These are phyloP conservation scores for Cynopterus brachyotis DNA, from an alignment of 2,113 vertebrate species.

Conservation along the genomic window DNA sequence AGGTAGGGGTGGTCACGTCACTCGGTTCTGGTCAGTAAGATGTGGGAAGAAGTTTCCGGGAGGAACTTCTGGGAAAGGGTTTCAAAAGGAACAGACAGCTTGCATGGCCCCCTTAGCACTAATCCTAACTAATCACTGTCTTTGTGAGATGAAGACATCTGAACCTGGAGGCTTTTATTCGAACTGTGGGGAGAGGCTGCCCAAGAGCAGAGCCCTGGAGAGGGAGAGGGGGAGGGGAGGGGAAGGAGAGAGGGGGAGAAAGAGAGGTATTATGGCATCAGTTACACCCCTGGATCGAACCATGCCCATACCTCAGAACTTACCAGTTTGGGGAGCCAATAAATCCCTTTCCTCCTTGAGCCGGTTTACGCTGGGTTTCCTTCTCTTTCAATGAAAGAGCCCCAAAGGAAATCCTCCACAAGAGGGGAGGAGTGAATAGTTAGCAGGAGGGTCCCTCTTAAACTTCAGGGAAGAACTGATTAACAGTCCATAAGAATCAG, in stretches of 20 bases:
- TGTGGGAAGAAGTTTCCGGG: not conserved
- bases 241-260: not conserved
- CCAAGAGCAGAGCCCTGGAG: not conserved
- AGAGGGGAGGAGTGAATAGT: too few relatives aligned
- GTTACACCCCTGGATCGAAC: not conserved
- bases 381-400: not conserved
- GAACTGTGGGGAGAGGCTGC: not conserved
- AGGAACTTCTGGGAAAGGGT: not conserved
- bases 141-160: not conserved
- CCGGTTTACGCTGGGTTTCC: not conserved
- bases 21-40: not conserved
- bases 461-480: not conserved
- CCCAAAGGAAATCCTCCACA: too few relatives aligned
- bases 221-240: not conserved
- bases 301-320: not conserved
- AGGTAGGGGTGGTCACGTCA: not conserved
- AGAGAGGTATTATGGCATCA: not conserved
- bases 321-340: not conserved
- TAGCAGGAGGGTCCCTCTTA: not conserved
- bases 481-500: not conserved
- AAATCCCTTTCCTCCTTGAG: not conserved
- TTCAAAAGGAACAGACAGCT: not conserved
- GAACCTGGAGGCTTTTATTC: not conserved
- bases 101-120: not conserved
- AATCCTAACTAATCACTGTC: too few relatives aligned